Conservation (phyloP, 2,113 vertebrate species). For the Nymphicus hollandicus region DNA sequence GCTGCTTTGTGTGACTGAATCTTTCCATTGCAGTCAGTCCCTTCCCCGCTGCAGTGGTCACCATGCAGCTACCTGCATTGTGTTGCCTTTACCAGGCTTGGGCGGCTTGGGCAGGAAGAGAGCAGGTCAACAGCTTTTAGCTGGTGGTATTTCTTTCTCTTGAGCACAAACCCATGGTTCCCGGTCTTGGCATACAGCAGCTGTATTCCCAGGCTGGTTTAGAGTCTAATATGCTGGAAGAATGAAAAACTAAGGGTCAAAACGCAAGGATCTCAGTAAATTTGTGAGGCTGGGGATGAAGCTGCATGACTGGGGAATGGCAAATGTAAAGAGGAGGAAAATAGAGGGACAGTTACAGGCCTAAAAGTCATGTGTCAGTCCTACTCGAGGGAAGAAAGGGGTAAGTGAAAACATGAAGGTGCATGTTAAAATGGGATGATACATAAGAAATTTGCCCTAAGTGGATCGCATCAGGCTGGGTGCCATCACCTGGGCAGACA, state of each 20-base stretch:
- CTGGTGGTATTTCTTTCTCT: neutral
- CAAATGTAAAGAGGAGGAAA: neutral
- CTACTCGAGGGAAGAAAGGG: neutral
- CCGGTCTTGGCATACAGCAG: neutral
- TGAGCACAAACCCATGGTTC: fast-evolving
- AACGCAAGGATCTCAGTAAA: neutral
- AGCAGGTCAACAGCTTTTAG: neutral
- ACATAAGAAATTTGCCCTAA: fast-evolving
- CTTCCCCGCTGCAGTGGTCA: neutral
- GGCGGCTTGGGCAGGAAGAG: neutral
- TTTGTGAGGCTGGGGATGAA: neutral
- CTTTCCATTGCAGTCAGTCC: neutral
- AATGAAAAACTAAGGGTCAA: neutral
- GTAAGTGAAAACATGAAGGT: neutral
- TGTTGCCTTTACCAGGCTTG: neutral
- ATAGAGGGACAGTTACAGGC: neutral
- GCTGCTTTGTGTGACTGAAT: fast-evolving
- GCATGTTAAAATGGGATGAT: neutral
- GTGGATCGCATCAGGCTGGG: neutral
- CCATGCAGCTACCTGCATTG: fast-evolving
- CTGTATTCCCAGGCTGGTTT: neutral
- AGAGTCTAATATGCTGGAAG: neutral
- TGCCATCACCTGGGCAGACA: neutral
- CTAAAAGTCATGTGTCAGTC: neutral
- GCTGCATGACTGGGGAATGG: neutral